Base-by-base conservation (phyloP, 2,113 vertebrate genomes). In the Actenoides hombroni region DNA sequence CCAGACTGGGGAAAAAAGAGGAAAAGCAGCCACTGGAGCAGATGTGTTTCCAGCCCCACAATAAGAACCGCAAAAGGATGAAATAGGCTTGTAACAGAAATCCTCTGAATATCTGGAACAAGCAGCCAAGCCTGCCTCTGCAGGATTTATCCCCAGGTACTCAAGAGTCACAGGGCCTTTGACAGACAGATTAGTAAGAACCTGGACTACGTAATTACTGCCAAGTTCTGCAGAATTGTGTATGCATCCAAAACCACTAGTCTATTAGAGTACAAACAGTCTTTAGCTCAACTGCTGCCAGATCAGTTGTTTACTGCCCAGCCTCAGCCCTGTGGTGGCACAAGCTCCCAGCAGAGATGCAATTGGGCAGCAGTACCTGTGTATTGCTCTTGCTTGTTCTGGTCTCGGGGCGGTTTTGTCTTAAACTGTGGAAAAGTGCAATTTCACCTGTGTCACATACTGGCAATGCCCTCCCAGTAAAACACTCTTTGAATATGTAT, bases 361-460 rank as follows among this genome's bases (percentile, higher is more conserved):
- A 12, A 18, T 2, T n/a, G 40, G 79, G 59, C 59, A 79, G 44
- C 33, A 57, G 4, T 3, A 31, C 33, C 40, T 0, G 0, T 25
- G 16, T 57, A 44, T 15, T 70, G 17, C 31, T 35, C 51, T 86
- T 24, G 12, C 19, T 79, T 42, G 26, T 53, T 84, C 53, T 39
- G 35, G 10, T 92, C 79, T 64, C 60, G n/a, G 33, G 18, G 4
- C 8, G 8, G 13, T 42, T 91, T 81, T 76, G 35, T 51, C 69
- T 74, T 78, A 48, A 81, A 90, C 29, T n/a, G 53, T 5, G 4
- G 37, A 60, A 90, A 83, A 91, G 53, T 56, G 61, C 49, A 48
- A 17, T 59, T 92, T 82, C 68, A n/a, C 40, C 54, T 29, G 29
- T n/a, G 49, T 53, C n/a, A n/a, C 49, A 64, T 21, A 23, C 12